Percentiles rank a stretch among this genome's conserved stretches.
Evolutionary conservation across 2,888 invertebrate species (phyloP).

Genomic region (Agriotes lineatus): DNA sequence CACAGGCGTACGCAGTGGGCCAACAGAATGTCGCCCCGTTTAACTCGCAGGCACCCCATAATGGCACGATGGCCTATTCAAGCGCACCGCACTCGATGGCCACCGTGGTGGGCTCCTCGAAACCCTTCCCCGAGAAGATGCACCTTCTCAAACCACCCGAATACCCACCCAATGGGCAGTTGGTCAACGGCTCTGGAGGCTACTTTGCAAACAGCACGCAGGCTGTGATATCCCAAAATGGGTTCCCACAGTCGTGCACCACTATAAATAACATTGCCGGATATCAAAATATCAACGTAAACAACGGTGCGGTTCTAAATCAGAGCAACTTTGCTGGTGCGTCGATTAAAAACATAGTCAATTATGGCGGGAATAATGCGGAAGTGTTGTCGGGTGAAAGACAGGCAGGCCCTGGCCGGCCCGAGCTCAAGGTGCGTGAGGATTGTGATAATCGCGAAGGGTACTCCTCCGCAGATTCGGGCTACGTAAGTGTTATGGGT

Average conservation of each 20-base stretch:
- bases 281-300: conserved; percentile 56
- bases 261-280: conserved; percentile 54
- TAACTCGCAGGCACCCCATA: conserved; percentile 58
- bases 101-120: conserved; percentile 57
- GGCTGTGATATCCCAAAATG: conserved; percentile 62
- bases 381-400: conserved; percentile 55
- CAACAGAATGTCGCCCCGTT: conserved; percentile 63
- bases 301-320: conserved; percentile 45
- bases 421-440: conserved; percentile 51
- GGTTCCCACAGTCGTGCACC: conserved; percentile 55
- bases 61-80: conserved; percentile 64
- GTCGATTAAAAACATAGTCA: conserved; percentile 42
- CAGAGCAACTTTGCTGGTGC: conserved; percentile 44
- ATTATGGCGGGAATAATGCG: conserved; percentile 49
- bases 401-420: conserved; percentile 56
- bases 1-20: conserved; percentile 68
- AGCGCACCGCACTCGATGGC: conserved; percentile 59
- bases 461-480: conserved; percentile 47
- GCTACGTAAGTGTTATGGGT: conserved; percentile 62
- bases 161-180: conserved; percentile 51
- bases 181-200: conserved; percentile 43
- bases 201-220: conserved; percentile 48
- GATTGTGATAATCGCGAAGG: conserved; percentile 60
- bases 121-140: conserved; percentile 54
- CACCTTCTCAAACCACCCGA: conserved; percentile 52